These are phyloP conservation scores for Gila orcuttii DNA, from an alignment of 2,113 vertebrate genomes.

Conservation along the genomic window DNA sequence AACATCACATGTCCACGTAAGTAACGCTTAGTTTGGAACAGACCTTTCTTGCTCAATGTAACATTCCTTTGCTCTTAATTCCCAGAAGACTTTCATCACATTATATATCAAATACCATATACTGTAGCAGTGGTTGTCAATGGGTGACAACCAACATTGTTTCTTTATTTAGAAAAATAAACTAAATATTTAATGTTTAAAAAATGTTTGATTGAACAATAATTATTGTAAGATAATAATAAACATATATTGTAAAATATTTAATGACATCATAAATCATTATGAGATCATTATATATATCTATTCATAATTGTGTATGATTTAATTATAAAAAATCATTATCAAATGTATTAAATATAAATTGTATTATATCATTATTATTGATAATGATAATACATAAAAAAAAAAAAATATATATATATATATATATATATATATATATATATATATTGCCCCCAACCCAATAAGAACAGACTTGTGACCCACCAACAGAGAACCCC, in stretches of 20 bases:
- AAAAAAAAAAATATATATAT: too few species aligned
- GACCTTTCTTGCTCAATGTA: background rate
- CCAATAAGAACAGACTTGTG: background rate
- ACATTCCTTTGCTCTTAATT: background rate
- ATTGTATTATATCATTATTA: background rate
- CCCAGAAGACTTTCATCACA: background rate
- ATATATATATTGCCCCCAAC: too few species aligned
- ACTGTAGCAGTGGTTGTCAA: background rate
- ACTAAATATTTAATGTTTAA: background rate
- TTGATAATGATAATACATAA: too few species aligned
- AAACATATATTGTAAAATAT: background rate
- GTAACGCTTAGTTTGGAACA: background rate
- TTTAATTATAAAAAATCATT: background rate
- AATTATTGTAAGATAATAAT: background rate
- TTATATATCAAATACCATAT: background rate
- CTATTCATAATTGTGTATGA: background rate
- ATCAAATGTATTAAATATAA: background rate
- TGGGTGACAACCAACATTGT: background rate
- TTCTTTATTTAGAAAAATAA: too few species aligned
- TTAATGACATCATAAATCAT: background rate
- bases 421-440: too few species aligned
- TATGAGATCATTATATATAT: background rate
- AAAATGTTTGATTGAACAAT: background rate
- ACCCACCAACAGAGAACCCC: background rate
- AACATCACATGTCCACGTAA: constrained; percentile 1